phyloP scores from a whole-genome alignment of 92 coral and sea anemone species.

The Nematostella vectensis region DNA sequence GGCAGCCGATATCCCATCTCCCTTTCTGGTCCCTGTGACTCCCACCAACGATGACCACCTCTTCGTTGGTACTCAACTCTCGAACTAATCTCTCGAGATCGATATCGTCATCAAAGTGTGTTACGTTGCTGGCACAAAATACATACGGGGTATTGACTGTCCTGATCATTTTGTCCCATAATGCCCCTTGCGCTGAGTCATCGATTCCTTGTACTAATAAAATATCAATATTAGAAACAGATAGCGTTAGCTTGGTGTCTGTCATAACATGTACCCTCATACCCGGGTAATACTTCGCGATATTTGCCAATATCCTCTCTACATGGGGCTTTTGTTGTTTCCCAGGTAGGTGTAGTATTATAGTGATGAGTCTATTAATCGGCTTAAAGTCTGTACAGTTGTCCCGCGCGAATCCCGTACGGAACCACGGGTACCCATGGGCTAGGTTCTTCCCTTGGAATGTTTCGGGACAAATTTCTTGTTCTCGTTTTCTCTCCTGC shows the following conservation, averaged over 20 bases:
- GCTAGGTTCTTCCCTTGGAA: slow-evolving; percentile 66
- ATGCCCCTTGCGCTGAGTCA: slow-evolving; percentile 16
- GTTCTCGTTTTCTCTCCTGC: neutral
- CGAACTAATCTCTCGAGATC: slow-evolving; percentile 42
- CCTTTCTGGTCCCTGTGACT: slow-evolving; percentile 71
- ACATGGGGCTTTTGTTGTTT: neutral
- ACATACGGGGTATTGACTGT: slow-evolving; percentile 28
- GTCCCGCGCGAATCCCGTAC: slow-evolving; percentile 66
- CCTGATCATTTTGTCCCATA: slow-evolving; percentile 11
- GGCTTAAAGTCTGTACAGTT: slow-evolving; percentile 68
- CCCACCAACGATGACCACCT: slow-evolving; percentile 71
- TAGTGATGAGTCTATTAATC: slow-evolving; percentile 45
- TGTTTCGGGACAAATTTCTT: slow-evolving; percentile 86
- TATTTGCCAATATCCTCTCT: slow-evolving; percentile 5
- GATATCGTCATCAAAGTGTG: slow-evolving; percentile 43
- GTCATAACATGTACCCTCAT: slow-evolving; percentile 40
- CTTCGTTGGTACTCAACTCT: slow-evolving; percentile 57
- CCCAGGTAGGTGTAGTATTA: slow-evolving; percentile 38
- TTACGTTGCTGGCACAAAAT: slow-evolving; percentile 17
- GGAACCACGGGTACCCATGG: slow-evolving; percentile 85
- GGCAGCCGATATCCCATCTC: slow-evolving; percentile 91
- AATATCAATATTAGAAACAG: slow-evolving; percentile 14
- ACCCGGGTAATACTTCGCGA: slow-evolving; percentile 45
- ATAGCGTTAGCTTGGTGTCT: neutral
- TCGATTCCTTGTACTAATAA: slow-evolving; percentile 14